phyloP scores from a whole-genome alignment of 1,140 invertebrate species.

The Ips nitidus region DNA sequence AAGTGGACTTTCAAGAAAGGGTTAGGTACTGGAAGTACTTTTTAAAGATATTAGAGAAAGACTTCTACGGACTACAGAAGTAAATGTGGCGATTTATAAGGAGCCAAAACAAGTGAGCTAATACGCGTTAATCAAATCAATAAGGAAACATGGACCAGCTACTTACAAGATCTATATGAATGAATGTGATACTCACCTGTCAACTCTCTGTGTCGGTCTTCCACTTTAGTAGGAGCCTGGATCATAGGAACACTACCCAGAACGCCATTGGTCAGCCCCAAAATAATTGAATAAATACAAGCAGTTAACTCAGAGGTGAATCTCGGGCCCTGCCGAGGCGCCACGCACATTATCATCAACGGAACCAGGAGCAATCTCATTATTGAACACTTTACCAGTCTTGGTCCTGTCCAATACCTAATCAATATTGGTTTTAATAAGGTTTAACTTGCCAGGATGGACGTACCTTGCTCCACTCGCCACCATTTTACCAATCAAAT shows the following conservation, averaged over 20 bases:
- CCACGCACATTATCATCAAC: constrained; percentile 75
- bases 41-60: too few relatives aligned
- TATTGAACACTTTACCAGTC: constrained; percentile 60
- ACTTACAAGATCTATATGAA: too few relatives aligned
- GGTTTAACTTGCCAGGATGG: background rate
- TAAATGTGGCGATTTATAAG: too few relatives aligned
- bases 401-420: constrained; percentile 76
- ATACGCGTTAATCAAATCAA: too few relatives aligned
- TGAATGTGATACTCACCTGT: constrained; percentile 56
- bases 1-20: too few relatives aligned
- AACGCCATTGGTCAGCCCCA: constrained; percentile 84
- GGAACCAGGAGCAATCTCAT: constrained; percentile 75
- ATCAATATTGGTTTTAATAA: constrained; percentile 52
- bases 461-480: constrained; percentile 53
- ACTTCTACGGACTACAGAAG: too few relatives aligned
- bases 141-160: too few relatives aligned
- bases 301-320: constrained; percentile 70
- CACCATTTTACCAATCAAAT: constrained; percentile 79
- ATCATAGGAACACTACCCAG: constrained; percentile 91
- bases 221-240: constrained; percentile 78
- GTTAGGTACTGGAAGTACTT: too few relatives aligned
- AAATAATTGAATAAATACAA: constrained; percentile 69
- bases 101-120: too few relatives aligned
- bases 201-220: constrained; percentile 74
- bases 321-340: constrained; percentile 70